Evolutionary conservation across 2,113 vertebrate species (phyloP).

Genomic region (Hippopotamus amphibius): DNA sequence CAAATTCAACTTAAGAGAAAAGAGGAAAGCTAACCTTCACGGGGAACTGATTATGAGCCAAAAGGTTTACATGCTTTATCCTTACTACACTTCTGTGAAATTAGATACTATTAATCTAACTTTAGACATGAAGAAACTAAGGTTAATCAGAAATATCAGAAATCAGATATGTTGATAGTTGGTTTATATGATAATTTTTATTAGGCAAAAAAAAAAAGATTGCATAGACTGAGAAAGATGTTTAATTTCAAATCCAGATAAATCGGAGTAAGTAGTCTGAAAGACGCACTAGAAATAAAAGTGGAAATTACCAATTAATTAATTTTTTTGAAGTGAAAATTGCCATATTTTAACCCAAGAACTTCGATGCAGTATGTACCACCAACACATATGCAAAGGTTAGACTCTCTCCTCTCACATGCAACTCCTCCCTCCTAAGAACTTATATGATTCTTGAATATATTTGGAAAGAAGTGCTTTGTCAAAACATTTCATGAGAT

Average conservation of each 20-base stretch:
- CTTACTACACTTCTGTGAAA: background rate
- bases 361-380: background rate
- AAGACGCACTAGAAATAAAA: slow-evolving; percentile 30
- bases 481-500: slow-evolving; percentile 7
- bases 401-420: background rate
- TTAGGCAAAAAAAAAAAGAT: background rate
- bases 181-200: background rate
- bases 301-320: background rate
- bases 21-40: background rate
- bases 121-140: slow-evolving; percentile 28
- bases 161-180: background rate
- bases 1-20: slow-evolving; percentile 27
- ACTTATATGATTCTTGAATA: background rate
- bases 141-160: background rate
- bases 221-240: background rate
- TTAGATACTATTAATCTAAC: background rate
- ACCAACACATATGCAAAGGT: background rate
- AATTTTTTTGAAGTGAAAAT: too few species aligned
- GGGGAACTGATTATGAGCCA: background rate
- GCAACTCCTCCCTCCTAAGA: background rate
- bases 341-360: background rate
- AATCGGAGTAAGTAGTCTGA: background rate
- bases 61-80: background rate
- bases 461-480: background rate
- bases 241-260: slow-evolving; percentile 42